Conservation (phyloP, 2,797 vertebrate species). For the Glyptemys insculpta region DNA sequence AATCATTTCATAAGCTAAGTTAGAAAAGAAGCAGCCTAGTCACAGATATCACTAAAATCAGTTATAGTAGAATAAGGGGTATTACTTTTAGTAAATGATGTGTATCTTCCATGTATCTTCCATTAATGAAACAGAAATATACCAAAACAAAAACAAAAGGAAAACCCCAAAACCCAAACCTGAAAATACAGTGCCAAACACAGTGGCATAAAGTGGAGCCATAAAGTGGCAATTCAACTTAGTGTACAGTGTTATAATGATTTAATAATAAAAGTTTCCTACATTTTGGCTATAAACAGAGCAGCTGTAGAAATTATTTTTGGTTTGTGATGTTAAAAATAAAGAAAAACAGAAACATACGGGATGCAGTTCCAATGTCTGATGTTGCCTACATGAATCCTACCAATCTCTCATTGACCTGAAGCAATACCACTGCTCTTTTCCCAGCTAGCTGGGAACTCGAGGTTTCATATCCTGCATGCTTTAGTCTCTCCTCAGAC, state of each 20-base stretch:
- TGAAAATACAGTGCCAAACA: neutral
- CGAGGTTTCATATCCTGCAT: neutral
- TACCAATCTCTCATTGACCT: constrained; percentile 6
- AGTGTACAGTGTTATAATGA: neutral
- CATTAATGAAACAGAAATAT: neutral
- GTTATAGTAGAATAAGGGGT: neutral
- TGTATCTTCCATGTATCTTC: neutral
- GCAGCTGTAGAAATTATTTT: neutral
- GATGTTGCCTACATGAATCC: neutral
- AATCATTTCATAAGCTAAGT: neutral
- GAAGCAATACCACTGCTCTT: neutral
- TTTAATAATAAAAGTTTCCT: neutral
- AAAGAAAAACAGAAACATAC: neutral
- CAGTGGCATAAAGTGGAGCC: neutral
- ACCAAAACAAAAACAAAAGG: neutral
- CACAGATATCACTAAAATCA: neutral
- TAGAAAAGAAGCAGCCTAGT: neutral
- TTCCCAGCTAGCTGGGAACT: neutral
- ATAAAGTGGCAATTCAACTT: neutral
- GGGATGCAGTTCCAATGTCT: neutral
- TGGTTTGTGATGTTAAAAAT: neutral
- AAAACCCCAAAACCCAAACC: neutral
- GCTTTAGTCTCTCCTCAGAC: neutral
- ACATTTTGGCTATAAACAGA: neutral
- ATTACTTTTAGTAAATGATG: constrained; percentile 5